These are phyloP conservation scores for Anguilla anguilla DNA, from an alignment of 2,797 vertebrate species.

Conservation along the genomic window DNA sequence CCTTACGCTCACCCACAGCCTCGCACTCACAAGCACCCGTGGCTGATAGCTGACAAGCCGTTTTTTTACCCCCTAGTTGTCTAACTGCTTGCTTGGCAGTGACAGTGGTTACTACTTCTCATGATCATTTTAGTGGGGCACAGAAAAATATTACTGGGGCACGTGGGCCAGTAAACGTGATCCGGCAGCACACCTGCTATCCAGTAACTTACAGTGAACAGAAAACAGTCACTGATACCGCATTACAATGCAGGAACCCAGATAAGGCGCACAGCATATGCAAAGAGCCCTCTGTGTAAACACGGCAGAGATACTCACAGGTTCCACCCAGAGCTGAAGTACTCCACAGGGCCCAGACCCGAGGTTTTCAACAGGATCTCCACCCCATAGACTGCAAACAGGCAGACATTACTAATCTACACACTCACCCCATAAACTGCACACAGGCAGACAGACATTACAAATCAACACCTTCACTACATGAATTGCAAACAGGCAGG, in stretches of 20 bases:
- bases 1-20: no score
- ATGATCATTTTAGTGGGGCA: no score
- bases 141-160: no score
- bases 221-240: not conserved
- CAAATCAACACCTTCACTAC: not conserved
- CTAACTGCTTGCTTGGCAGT: no score
- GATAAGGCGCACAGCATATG: not conserved
- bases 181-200: no score
- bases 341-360: slow-evolving; percentile 89
- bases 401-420: not conserved
- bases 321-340: slow-evolving; percentile 97
- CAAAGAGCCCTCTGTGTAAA: not conserved
- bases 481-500: not conserved
- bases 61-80: no score
- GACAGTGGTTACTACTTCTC: no score
- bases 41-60: no score
- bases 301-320: slow-evolving; percentile 80
- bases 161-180: no score
- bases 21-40: no score
- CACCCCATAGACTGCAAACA: slow-evolving; percentile 85
- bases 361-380: slow-evolving; percentile 92
- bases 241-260: not conserved
- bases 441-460: not conserved
- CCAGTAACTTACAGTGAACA: no score
- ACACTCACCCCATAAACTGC: not conserved